A percentile compares a stretch with the other conserved stretches of the same genome.
These are phyloP conservation scores for Campylomormyrus tamandua DNA, from an alignment of 2,113 vertebrate species.

Conservation along the genomic window DNA sequence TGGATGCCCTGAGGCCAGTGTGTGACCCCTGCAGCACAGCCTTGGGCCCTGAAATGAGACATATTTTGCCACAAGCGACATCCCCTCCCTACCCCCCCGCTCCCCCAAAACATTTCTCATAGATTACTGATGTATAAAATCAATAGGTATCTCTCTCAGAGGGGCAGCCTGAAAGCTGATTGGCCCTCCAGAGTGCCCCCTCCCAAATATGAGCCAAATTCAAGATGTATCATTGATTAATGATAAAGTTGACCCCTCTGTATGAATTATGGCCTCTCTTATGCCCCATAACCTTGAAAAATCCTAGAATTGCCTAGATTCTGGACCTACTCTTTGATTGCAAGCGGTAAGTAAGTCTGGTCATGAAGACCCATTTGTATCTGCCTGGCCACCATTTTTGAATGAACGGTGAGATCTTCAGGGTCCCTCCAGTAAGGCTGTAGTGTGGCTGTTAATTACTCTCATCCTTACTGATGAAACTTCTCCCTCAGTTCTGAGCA, in stretches of 20 bases:
- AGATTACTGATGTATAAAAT: background rate
- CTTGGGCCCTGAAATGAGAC: background rate
- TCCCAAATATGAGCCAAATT: background rate
- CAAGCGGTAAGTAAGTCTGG: background rate
- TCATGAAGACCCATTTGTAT: background rate
- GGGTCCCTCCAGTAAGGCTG: background rate
- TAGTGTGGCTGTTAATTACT: background rate
- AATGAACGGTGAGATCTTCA: background rate
- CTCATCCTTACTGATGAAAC: background rate
- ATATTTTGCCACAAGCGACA: background rate
- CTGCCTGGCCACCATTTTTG: background rate
- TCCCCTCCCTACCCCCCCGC: background rate
- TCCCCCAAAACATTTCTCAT: background rate
- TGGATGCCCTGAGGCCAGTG: background rate
- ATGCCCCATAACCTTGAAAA: background rate
- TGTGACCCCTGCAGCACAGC: background rate
- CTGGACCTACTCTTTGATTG: background rate
- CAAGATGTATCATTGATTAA: background rate
- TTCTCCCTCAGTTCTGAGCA: background rate
- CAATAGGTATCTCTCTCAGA: background rate
- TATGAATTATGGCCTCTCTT: background rate
- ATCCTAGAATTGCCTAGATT: background rate
- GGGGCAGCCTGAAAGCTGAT: background rate
- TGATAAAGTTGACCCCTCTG: background rate
- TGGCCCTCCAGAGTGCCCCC: background rate